These are phyloP conservation scores for Dermolepida albohirtum DNA, from an alignment of 2,888 invertebrate species.

Conservation along the genomic window DNA sequence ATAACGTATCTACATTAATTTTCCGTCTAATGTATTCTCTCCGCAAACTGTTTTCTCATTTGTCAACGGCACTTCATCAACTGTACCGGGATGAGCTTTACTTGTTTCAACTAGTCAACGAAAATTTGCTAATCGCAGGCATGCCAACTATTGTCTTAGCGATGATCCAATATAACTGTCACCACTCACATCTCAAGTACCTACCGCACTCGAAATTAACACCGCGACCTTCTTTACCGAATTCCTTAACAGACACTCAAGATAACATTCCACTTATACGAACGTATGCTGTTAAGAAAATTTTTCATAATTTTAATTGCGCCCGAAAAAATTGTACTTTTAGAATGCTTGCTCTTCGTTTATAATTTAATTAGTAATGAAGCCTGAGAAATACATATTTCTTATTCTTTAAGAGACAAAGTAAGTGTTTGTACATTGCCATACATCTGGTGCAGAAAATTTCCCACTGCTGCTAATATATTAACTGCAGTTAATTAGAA, in stretches of 20 bases:
- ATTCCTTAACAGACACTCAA: constrained; percentile 25
- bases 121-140: constrained; percentile 55
- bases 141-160: constrained; percentile 51
- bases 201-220: constrained; percentile 26
- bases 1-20: background rate
- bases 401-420: too few relatives aligned
- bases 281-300: too few relatives aligned
- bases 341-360: too few relatives aligned
- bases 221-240: constrained; percentile 25
- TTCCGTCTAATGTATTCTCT: constrained; percentile 1
- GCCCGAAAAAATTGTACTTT: too few relatives aligned
- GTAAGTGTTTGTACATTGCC: too few relatives aligned
- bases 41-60: constrained; percentile 29
- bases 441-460: too few relatives aligned
- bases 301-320: too few relatives aligned
- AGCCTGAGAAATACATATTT: too few relatives aligned
- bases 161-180: constrained; percentile 57
- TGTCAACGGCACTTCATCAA: constrained; percentile 24
- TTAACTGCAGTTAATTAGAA: too few relatives aligned
- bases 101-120: constrained; percentile 26
- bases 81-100: constrained; percentile 4
- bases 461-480: too few relatives aligned
- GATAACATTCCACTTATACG: constrained; percentile 23
- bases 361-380: too few relatives aligned
- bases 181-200: constrained; percentile 50